These are phyloP conservation scores for Rhinella marina DNA, from an alignment of 2,797 vertebrate genomes.

Conservation along the genomic window DNA sequence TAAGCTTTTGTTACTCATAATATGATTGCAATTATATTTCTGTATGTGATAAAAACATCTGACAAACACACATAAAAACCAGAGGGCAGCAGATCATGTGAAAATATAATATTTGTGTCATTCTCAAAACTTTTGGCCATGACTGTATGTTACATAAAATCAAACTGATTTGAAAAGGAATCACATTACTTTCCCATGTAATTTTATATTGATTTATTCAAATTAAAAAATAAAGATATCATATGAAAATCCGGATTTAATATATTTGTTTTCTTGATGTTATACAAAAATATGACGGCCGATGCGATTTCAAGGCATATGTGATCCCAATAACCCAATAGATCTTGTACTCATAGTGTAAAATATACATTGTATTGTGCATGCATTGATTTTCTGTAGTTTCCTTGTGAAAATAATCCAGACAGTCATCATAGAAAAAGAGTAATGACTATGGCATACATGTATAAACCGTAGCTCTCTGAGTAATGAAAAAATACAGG, in stretches of 20 bases:
- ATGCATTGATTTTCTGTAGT: slow-evolving; percentile 34
- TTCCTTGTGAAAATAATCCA: slow-evolving; percentile 20
- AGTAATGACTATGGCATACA: slow-evolving; percentile 43
- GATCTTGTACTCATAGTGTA: slow-evolving; percentile 17
- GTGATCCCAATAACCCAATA: not conserved
- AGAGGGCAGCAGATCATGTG: too few relatives aligned
- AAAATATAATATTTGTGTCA: too few relatives aligned
- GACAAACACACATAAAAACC: too few relatives aligned
- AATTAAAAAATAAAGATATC: not conserved
- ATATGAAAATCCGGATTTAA: not conserved
- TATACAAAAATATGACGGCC: not conserved
- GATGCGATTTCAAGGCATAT: not conserved
- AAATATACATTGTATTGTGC: slow-evolving; percentile 26
- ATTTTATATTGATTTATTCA: too few relatives aligned
- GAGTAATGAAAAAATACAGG: slow-evolving; percentile 47
- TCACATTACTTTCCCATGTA: not conserved
- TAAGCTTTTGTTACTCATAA: too few relatives aligned
- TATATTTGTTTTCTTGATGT: not conserved
- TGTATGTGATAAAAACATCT: too few relatives aligned
- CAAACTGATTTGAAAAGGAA: too few relatives aligned
- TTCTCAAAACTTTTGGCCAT: too few relatives aligned
- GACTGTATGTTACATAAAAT: too few relatives aligned
- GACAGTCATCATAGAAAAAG: slow-evolving; percentile 29
- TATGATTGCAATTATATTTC: too few relatives aligned
- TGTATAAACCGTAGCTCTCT: slow-evolving; percentile 21